Conservation (phyloP, 2,113 vertebrate species). For the Camarhynchus parvulus region DNA sequence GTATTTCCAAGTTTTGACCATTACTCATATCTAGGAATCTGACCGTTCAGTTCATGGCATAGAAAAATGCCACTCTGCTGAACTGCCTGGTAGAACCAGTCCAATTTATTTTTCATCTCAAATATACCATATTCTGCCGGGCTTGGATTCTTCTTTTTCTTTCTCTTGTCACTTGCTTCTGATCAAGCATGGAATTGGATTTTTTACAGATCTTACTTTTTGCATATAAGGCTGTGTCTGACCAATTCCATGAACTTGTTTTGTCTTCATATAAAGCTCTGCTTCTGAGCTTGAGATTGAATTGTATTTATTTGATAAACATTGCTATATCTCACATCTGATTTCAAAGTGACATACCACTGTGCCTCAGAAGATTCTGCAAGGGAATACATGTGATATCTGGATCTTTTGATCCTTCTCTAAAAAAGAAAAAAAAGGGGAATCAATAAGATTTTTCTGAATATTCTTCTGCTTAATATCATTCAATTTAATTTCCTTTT, state of each 20-base stretch:
- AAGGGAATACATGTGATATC: background rate
- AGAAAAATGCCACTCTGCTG: background rate
- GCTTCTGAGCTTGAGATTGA: background rate
- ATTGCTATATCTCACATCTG: background rate
- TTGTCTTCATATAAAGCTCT: background rate
- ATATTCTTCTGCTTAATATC: background rate
- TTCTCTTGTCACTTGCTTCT: background rate
- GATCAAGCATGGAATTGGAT: constrained; percentile 28
- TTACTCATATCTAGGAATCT: background rate
- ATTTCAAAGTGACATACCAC: constrained; percentile 13
- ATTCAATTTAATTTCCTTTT: background rate
- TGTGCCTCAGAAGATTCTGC: background rate
- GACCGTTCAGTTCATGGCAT: background rate
- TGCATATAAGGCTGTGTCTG: background rate
- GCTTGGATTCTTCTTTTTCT: background rate
- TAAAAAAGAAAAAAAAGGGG: background rate
- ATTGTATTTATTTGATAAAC: constrained; percentile 5
- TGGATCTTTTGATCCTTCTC: background rate
- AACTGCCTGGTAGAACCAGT: background rate
- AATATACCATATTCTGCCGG: background rate
- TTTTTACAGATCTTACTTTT: background rate
- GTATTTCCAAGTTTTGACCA: background rate
- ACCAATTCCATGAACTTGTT: background rate
- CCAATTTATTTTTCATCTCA: background rate
- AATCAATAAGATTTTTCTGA: background rate